phyloP scores from a whole-genome alignment of 2,113 vertebrate genomes.

The Entosphenus tridentatus region DNA sequence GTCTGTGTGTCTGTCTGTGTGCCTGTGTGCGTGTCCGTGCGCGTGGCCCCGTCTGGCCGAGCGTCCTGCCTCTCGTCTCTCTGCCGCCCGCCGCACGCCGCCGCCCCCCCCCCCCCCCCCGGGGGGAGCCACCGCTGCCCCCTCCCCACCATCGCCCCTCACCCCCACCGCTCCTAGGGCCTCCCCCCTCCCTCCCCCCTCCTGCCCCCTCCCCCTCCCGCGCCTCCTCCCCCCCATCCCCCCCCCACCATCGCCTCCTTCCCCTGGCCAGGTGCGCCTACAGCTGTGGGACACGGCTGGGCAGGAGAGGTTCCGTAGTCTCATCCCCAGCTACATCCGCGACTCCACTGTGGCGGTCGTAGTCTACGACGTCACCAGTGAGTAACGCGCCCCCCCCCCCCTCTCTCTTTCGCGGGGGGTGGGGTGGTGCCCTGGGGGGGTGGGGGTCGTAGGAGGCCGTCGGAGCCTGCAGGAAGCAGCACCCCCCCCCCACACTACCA shows the following conservation, averaged over 20 bases:
- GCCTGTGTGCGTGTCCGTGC: too few species aligned
- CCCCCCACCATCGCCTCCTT: slow-evolving; percentile 19
- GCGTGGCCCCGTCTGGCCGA: too few species aligned
- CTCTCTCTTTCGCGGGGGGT: too few species aligned
- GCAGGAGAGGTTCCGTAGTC: slow-evolving; percentile 47
- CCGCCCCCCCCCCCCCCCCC: too few species aligned
- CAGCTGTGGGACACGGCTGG: slow-evolving; percentile 48
- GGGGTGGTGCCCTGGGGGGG: too few species aligned
- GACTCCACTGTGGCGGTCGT: slow-evolving; percentile 50
- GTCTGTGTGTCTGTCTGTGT: too few species aligned
- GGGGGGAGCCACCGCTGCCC: not conserved
- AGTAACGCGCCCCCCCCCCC: slow-evolving; percentile 21
- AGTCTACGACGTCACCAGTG: slow-evolving; percentile 55
- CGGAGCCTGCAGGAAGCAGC: too few species aligned
- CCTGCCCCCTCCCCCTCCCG: slow-evolving; percentile 17
- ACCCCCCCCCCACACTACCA: too few species aligned
- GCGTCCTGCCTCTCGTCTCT: too few species aligned
- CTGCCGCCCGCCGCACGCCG: too few species aligned
- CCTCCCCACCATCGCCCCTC: not conserved
- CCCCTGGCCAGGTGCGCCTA: slow-evolving; percentile 33
- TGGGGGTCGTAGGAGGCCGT: too few species aligned
- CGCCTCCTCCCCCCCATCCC: slow-evolving; percentile 16
- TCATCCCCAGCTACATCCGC: slow-evolving; percentile 50
- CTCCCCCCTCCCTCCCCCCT: slow-evolving; percentile 1
- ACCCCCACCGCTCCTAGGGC: slow-evolving; percentile 4